Conservation (phyloP, 2,888 invertebrate species). For the Ommatoiulus sabulosus region DNA sequence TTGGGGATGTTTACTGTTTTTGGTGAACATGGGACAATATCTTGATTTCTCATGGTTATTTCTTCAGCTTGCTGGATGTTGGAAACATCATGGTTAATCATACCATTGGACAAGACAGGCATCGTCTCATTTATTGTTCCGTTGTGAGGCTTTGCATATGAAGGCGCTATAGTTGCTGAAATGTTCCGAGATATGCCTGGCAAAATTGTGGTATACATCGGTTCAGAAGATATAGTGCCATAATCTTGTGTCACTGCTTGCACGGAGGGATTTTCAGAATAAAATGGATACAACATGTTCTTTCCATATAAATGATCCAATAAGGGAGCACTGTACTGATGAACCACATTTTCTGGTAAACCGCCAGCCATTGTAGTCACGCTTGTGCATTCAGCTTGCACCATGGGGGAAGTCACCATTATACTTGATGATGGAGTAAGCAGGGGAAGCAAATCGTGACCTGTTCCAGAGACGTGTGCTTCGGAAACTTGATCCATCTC, state of each 20-base stretch:
- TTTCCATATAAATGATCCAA: slow-evolving; percentile 16
- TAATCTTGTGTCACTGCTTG: neutral
- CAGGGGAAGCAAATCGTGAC: neutral
- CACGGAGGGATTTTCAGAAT: neutral
- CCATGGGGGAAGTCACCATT: neutral
- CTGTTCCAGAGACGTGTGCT: neutral
- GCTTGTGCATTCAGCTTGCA: neutral
- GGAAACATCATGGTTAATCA: neutral
- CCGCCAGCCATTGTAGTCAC: neutral
- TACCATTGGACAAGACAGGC: neutral
- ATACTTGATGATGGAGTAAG: neutral
- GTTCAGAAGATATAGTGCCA: neutral
- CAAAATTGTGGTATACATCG: neutral
- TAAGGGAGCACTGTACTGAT: neutral
- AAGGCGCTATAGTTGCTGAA: neutral
- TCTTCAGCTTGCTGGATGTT: neutral
- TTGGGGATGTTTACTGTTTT: neutral
- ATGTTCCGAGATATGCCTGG: neutral
- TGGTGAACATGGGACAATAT: neutral
- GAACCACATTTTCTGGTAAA: neutral
- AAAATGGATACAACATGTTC: neutral
- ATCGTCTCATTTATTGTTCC: neutral
- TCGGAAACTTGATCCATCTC: neutral
- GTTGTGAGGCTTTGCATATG: neutral
- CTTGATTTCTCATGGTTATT: neutral